Conservation (phyloP, 2,113 vertebrate genomes). For the Pongo abelii region DNA sequence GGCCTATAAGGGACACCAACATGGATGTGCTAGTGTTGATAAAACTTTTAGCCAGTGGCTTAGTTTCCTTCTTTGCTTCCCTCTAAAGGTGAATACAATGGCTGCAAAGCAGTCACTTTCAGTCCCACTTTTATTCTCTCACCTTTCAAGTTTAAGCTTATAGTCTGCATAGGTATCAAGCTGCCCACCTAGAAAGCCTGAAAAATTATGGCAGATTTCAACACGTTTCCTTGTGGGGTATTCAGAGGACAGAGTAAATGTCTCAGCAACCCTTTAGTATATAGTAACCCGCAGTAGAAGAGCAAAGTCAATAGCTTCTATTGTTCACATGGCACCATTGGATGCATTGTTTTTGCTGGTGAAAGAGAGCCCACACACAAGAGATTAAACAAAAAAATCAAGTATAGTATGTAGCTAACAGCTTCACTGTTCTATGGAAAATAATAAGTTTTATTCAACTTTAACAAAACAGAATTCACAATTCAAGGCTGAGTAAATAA, state of each 20-base stretch:
- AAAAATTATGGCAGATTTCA: conserved; percentile 71
- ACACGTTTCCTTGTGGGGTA: conserved; percentile 62
- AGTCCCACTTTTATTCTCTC: conserved; percentile 6
- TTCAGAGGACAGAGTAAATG: conserved; percentile 68
- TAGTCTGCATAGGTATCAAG: conserved; percentile 53
- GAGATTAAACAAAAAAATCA: background rate
- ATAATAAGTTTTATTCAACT: conserved; percentile 58
- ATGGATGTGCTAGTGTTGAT: background rate
- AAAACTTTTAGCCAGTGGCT: background rate
- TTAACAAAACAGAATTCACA: conserved; percentile 38
- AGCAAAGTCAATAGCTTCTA: conserved; percentile 74
- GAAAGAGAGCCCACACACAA: conserved; percentile 43
- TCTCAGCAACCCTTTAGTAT: conserved; percentile 55
- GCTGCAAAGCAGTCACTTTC: background rate
- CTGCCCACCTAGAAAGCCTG: conserved; percentile 66
- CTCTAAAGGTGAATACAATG: conserved; percentile 47
- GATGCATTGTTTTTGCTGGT: conserved; percentile 74
- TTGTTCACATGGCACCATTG: conserved; percentile 74
- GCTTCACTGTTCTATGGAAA: conserved; percentile 46
- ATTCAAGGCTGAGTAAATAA: conserved; percentile 24
- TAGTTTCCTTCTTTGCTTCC: background rate
- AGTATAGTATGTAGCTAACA: background rate
- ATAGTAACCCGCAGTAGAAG: conserved; percentile 58
- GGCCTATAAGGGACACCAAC: conserved; percentile 27
- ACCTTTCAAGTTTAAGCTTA: background rate